Evolutionary conservation across 2,797 vertebrate species (phyloP).

Genomic region (Onychomys leucogaster): DNA sequence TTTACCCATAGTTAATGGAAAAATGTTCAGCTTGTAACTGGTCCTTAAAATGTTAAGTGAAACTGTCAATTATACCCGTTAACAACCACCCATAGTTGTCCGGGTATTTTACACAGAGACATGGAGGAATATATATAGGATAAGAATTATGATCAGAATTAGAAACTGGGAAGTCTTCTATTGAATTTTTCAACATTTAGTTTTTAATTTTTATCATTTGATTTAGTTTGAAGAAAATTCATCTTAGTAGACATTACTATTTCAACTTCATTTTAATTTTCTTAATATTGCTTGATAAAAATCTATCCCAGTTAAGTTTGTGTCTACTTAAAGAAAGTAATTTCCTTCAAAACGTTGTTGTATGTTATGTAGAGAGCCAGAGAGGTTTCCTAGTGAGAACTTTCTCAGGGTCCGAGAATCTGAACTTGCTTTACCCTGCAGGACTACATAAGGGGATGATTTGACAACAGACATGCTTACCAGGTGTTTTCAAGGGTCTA

Average conservation of each 20-base stretch:
- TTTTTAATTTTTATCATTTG: conserved; percentile 34
- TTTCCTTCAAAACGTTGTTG: background rate
- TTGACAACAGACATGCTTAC: no score
- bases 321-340: background rate
- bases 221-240: conserved; percentile 22
- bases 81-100: background rate
- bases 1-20: conserved; percentile 64
- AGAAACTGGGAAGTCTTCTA: background rate
- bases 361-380: background rate
- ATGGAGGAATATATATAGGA: conserved; percentile 12
- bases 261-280: conserved; percentile 33
- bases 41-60: conserved; percentile 46
- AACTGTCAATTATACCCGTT: conserved; percentile 25
- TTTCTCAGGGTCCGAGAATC: no score
- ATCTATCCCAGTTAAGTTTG: background rate
- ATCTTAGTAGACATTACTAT: background rate
- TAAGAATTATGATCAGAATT: background rate
- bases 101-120: background rate
- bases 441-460: no score
- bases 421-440: no score
- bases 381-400: no score
- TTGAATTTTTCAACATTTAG: conserved; percentile 2
- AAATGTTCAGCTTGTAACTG: conserved; percentile 65
- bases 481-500: no score
- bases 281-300: conserved; percentile 14